Conservation (phyloP, 2,888 invertebrate genomes). For the Cenopis cana region DNA sequence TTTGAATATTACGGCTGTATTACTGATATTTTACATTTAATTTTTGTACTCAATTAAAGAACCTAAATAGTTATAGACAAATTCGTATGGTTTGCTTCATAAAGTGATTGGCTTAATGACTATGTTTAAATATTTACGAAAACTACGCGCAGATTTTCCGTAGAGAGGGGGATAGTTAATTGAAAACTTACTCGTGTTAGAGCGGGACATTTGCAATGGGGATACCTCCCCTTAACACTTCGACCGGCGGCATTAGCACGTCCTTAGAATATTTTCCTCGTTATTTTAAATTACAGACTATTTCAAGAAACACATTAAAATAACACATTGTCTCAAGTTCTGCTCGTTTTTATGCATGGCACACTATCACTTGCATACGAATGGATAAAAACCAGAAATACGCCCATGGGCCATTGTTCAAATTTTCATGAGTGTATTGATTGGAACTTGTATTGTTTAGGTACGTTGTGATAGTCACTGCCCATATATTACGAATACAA, state of each 20-base stretch:
- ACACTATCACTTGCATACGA: constrained; percentile 58
- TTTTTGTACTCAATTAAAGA: too few species aligned
- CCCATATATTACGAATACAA: constrained; percentile 56
- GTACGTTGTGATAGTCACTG: constrained; percentile 48
- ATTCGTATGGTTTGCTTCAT: too few species aligned
- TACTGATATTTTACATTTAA: too few species aligned
- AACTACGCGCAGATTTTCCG: too few species aligned
- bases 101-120: too few species aligned
- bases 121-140: too few species aligned
- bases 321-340: constrained; percentile 42
- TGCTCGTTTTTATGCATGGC: constrained; percentile 50
- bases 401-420: constrained; percentile 59
- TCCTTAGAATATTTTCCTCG: not conserved
- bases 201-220: too few species aligned
- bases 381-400: constrained; percentile 58
- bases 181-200: too few species aligned
- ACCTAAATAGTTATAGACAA: too few species aligned
- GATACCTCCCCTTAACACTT: too few species aligned
- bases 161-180: too few species aligned
- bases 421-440: constrained; percentile 52
- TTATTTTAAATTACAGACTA: constrained; percentile 37
- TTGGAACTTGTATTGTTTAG: constrained; percentile 58
- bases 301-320: constrained; percentile 47
- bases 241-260: not conserved
- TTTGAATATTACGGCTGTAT: too few species aligned